phyloP scores from a whole-genome alignment of 2,888 invertebrate species.

The Cephus rjabovi region DNA sequence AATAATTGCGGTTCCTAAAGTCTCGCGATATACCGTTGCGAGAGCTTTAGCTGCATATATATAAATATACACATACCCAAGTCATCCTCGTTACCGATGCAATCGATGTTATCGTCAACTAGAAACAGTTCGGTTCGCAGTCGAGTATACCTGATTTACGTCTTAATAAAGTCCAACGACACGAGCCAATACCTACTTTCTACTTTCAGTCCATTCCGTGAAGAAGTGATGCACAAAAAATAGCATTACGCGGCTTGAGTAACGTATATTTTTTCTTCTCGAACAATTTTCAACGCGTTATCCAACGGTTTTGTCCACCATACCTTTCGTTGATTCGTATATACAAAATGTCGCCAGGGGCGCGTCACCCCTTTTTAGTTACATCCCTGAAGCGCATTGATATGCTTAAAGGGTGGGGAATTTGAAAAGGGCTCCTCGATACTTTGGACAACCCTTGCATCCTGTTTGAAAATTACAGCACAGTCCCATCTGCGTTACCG shows the following conservation, averaged over 20 bases:
- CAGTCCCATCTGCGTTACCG: conserved; percentile 51
- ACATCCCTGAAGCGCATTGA: conserved; percentile 26
- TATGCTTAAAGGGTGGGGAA: conserved; percentile 20
- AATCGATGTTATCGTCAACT: neutral
- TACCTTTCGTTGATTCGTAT: neutral
- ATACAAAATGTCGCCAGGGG: neutral
- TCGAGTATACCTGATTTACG: neutral
- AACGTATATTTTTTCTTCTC: neutral
- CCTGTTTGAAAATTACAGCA: conserved; percentile 1
- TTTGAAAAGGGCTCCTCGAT: conserved; percentile 4
- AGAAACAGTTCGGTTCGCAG: neutral
- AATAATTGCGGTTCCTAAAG: neutral
- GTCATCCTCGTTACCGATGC: neutral
- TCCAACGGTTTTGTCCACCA: neutral
- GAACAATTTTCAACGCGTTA: neutral
- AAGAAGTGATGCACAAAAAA: neutral
- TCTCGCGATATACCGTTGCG: neutral
- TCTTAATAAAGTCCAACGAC: neutral
- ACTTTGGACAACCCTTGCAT: conserved; percentile 47
- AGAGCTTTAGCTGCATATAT: neutral
- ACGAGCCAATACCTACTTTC: neutral
- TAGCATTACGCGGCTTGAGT: neutral
- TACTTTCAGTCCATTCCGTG: neutral
- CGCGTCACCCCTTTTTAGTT: neutral
- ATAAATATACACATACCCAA: neutral